Evolutionary conservation across 2,113 vertebrate species (phyloP), one percentile per base, ranked within the genome.

Genomic region (Rhinogobius similis): DNA sequence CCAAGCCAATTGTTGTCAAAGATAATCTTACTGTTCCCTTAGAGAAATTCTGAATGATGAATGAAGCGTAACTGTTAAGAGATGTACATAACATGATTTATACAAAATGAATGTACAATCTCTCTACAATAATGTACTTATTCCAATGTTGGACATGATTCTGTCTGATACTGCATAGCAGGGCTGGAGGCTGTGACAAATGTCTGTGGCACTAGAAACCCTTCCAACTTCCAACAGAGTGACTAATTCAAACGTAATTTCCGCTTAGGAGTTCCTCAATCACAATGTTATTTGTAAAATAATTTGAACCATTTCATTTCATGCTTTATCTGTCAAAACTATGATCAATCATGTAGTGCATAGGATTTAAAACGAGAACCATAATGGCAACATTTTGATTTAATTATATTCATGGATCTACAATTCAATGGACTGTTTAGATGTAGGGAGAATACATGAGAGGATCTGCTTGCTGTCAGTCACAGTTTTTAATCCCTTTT

Each of bases 21-120:
- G 38, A 18, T 65, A 48, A 16, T 61, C 68, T 53, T 32, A 11
- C 3, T 46, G 21, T 56, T 70, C 2, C 26, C 11, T 14, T 43
- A 41, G n/a, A n/a, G n/a, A 32, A 69, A 44, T 72, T 77, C 67
- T 64, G 64, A n/a, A 68, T 50, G 32, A 69, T 7, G 16, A 72
- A 36, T 36, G 58, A 61, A 10, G n/a, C 32, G n/a, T n/a, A n/a
- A n/a, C n/a, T n/a, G n/a, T n/a, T 14, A 46, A 8, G 68, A 23
- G n/a, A 62, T 36, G 56, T 65, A 62, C 38, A 3, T 16, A 32
- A 41, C 53, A n/a, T 36, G 9, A 12, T 27, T 41, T 53, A 13
- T 13, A 38, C 10, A 21, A 23, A 16, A 13, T n/a, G 13, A 32
- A 13, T 23, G 6, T 27, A 14, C 8, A 24, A 20, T 73, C 50